These are phyloP conservation scores for Avahi laniger DNA, from an alignment of 2,797 vertebrate genomes.

Conservation along the genomic window DNA sequence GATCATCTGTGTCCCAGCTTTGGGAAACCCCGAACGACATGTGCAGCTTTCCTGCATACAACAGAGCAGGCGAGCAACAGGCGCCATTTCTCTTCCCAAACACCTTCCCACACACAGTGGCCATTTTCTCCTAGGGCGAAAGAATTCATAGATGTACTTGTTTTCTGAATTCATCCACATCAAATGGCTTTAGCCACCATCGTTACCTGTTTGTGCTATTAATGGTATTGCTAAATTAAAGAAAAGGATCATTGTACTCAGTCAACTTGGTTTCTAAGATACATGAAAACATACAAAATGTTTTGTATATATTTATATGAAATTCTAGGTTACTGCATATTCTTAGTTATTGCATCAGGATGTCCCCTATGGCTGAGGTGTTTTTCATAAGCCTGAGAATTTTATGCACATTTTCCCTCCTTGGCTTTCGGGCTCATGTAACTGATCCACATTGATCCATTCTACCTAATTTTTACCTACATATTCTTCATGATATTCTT, in stretches of 20 bases:
- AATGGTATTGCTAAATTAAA: not conserved
- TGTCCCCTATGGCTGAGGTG: fast-evolving
- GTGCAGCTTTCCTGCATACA: not conserved
- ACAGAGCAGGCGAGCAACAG: too few relatives aligned
- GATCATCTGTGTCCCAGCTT: not conserved
- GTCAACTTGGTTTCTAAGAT: not conserved
- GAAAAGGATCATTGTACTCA: not conserved
- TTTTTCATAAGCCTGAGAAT: not conserved
- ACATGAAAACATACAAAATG: not conserved
- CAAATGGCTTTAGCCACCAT: not conserved
- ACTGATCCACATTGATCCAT: fast-evolving
- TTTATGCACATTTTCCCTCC: fast-evolving
- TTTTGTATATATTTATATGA: not conserved
- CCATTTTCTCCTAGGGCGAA: not conserved
- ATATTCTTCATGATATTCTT: not conserved
- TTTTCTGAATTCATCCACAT: not conserved
- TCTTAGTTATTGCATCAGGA: not conserved
- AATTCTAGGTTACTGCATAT: not conserved
- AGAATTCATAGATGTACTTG: not conserved
- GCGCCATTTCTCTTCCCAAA: not conserved
- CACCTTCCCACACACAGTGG: fast-evolving
- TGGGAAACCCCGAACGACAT: not conserved
- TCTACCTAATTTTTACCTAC: fast-evolving
- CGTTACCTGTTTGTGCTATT: too few relatives aligned
- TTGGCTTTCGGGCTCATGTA: fast-evolving